A percentile compares a stretch with the other conserved stretches of the same genome.
Evolutionary conservation across 2,113 vertebrate genomes (phyloP).

Genomic region (Dromas ardeola): DNA sequence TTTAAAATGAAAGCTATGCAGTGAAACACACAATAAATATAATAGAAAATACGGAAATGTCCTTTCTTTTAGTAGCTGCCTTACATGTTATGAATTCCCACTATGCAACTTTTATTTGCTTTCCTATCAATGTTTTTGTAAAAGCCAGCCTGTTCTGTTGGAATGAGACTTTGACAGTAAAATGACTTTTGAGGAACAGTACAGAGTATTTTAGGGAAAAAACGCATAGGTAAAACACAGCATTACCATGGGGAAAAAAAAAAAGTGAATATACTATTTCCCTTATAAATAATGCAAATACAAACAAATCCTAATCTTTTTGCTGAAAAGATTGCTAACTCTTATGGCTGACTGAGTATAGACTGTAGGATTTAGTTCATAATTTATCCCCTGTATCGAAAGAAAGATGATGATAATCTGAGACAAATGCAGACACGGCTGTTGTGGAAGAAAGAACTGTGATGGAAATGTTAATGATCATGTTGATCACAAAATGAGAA

Average conservation of each 20-base stretch:
- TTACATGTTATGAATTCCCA: neutral
- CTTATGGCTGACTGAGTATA: neutral
- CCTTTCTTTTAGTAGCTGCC: neutral
- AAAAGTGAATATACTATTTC: neutral
- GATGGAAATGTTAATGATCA: neutral
- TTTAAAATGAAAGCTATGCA: neutral
- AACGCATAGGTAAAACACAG: neutral
- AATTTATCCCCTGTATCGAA: neutral
- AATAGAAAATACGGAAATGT: neutral
- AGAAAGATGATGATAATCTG: neutral
- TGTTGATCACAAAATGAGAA: neutral
- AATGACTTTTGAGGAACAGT: neutral
- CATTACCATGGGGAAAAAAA: neutral
- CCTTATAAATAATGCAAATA: neutral
- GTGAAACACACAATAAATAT: neutral
- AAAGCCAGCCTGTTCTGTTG: neutral
- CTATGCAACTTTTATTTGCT: neutral
- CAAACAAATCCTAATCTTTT: neutral
- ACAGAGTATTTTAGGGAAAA: neutral
- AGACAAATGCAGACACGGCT: neutral
- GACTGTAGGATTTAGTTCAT: neutral
- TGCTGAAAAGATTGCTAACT: neutral
- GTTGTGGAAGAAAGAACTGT: neutral
- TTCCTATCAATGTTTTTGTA: neutral
- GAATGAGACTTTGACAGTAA: neutral